Evolutionary conservation across 2,888 invertebrate genomes (phyloP).

Genomic region (Oeneis ivallda): DNA sequence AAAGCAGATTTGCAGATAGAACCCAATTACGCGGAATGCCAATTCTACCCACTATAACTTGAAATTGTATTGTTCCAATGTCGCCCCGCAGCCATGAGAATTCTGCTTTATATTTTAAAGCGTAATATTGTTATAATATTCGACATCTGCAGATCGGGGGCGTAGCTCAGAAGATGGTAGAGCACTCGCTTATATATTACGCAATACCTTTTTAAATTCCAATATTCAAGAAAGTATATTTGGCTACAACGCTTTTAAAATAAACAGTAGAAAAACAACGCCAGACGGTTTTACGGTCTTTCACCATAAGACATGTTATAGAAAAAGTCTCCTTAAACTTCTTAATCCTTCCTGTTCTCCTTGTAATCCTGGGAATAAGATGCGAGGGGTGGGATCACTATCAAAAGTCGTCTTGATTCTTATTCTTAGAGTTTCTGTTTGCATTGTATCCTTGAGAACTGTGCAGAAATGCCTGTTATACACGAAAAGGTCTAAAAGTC

Average conservation of each 20-base stretch:
- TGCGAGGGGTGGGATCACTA: not conserved
- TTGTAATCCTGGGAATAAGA: slow-evolving; percentile 5
- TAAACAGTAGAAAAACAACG: too few species aligned
- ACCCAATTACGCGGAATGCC: slow-evolving; percentile 6
- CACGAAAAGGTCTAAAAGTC: not conserved
- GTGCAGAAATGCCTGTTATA: not conserved
- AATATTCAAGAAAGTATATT: not conserved
- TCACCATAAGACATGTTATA: too few species aligned
- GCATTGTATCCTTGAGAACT: slow-evolving; percentile 9
- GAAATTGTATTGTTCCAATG: slow-evolving; percentile 10
- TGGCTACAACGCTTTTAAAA: too few species aligned
- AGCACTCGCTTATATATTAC: slow-evolving; percentile 82
- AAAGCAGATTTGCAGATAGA: not conserved
- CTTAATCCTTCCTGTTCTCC: not conserved
- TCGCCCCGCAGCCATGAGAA: slow-evolving; percentile 1
- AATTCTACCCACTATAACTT: not conserved
- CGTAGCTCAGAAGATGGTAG: slow-evolving; percentile 82
- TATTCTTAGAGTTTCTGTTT: not conserved
- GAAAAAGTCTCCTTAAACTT: not conserved
- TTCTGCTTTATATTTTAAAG: not conserved
- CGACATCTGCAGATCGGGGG: slow-evolving; percentile 54
- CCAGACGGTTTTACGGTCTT: too few species aligned
- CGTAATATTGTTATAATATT: slow-evolving; percentile 20
- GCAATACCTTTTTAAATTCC: slow-evolving; percentile 39
- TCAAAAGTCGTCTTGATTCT: not conserved